Evolutionary conservation across 2,888 invertebrate species (phyloP), one percentile per base, ranked within the genome.

Genomic region (Ichneumoninae sp.): DNA sequence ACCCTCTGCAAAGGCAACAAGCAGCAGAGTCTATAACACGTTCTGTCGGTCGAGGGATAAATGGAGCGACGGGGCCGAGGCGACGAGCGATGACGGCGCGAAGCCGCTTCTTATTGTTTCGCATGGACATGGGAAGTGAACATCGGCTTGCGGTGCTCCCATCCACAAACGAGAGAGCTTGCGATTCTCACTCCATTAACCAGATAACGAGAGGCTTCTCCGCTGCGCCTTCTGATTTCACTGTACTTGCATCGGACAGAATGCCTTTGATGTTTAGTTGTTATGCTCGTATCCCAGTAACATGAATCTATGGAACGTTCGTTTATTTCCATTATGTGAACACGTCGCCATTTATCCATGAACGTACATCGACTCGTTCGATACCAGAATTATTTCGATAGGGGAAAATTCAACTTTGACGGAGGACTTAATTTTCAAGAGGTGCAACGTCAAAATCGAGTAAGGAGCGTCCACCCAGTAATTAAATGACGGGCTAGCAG

Each of bases 121-220:
- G 81, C 85, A 16, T 47, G 89, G 92, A 93, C 92, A 92, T 92
- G 93, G 93, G 93, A 93, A 93, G 89, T 88, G 93, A 92, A 86
- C 93, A 92, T 90, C 89, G 86, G 57, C 36, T 89, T 89, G 85
- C 85, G 90, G 88, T 90, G 91, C 91, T 36, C 47, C 33, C 50
- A 54, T 77, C 7, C 66, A 74, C 79, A 40, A 44, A 40, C 73
- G 75, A 79, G 73, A 65, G 52, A 71, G 50, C 36, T 75, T 47
- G 47, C 66, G 79, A 85, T 86, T 85, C 76, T 79, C 83, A 81
- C 86, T 87, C 84, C 87, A 87, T 87, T 87, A 83, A 86, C 65
- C 83, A 83, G 84, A 85, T 87, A 87, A 84, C 84, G 79, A 86
- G 82, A 76, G 60, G 70, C 82, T 71, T 85, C 71, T 63, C 70